Percentiles rank a stretch among this genome's conserved stretches.
These are phyloP conservation scores for Penaeus japonicus DNA, from an alignment of 1,140 invertebrate species.

Conservation along the genomic window DNA sequence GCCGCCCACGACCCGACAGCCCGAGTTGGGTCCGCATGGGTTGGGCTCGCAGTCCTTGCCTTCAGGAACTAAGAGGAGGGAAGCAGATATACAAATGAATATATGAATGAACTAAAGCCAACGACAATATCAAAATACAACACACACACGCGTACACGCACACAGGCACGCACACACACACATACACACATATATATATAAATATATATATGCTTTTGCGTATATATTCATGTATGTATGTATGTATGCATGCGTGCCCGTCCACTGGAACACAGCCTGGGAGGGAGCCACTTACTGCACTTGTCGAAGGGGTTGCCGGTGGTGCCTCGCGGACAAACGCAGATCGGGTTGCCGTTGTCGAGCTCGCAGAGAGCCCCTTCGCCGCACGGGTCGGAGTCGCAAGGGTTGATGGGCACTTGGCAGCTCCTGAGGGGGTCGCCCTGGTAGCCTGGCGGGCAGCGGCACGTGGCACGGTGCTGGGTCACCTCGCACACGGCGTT, in stretches of 20 bases:
- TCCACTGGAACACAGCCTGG: no score
- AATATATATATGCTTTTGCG: no score
- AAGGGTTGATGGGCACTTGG: constrained; percentile 72
- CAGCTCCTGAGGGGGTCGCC: constrained; percentile 77
- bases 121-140: background rate
- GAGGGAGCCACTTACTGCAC: constrained; percentile 78
- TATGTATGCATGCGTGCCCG: background rate
- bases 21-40: constrained; percentile 75
- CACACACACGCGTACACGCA: no score
- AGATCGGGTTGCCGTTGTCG: constrained; percentile 85
- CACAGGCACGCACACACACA: no score
- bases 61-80: constrained; percentile 77
- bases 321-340: constrained; percentile 86
- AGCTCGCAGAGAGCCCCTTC: constrained; percentile 83
- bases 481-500: constrained; percentile 87
- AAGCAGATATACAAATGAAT: background rate
- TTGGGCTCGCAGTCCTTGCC: constrained; percentile 84
- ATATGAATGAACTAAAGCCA: no score
- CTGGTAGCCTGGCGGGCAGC: constrained; percentile 80
- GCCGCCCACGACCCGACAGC: constrained; percentile 59
- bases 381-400: constrained; percentile 85
- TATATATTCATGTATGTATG: no score
- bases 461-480: constrained; percentile 85
- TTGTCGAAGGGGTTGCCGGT: constrained; percentile 91
- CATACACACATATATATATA: no score